Conservation (phyloP, 2,797 vertebrate species). For the Falco biarmicus region DNA sequence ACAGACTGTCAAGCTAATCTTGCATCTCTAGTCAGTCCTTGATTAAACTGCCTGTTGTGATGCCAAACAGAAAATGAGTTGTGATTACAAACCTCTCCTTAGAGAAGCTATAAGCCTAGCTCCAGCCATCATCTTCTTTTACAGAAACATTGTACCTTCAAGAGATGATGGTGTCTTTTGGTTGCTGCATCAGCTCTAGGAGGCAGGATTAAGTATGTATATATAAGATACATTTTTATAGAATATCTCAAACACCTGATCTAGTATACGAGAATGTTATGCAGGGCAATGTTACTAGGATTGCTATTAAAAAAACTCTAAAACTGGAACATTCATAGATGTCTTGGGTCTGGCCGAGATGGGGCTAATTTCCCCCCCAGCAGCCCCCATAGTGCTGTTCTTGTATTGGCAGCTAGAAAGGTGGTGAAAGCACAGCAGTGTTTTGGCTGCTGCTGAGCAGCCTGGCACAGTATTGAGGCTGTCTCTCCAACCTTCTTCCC, state of each 20-base stretch:
- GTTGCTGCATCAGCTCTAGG: neutral
- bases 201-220: neutral
- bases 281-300: neutral
- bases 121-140: neutral
- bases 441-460: too few relatives aligned
- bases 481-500: too few relatives aligned
- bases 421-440: too few relatives aligned
- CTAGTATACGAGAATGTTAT: neutral
- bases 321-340: neutral
- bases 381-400: too few relatives aligned
- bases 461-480: too few relatives aligned
- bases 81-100: neutral
- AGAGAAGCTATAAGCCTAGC: neutral
- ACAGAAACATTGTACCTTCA: neutral
- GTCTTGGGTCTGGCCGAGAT: too few relatives aligned
- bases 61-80: neutral
- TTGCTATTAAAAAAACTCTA: neutral
- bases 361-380: too few relatives aligned
- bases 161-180: neutral
- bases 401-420: too few relatives aligned
- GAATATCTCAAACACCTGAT: neutral
- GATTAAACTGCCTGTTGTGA: neutral
- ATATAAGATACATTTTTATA: neutral
- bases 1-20: neutral
- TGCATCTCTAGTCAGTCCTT: slow-evolving; percentile 6